Evolutionary conservation across 2,113 vertebrate species (phyloP).

Genomic region (Fulica atra): DNA sequence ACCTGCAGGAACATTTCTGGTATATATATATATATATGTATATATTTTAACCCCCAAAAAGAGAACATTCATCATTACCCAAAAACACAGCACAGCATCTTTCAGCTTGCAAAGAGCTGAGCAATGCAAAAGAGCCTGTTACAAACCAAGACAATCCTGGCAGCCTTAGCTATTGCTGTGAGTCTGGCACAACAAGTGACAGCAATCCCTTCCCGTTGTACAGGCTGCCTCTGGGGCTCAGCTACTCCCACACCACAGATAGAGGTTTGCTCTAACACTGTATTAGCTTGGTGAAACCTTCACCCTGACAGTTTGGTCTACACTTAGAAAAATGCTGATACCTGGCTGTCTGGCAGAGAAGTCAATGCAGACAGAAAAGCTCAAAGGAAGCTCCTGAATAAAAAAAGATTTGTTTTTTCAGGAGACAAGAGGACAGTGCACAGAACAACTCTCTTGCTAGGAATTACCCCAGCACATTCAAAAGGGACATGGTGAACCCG

Average conservation of each 20-base stretch:
- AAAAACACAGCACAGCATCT: not conserved
- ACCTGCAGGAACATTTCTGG: not conserved
- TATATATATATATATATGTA: no score
- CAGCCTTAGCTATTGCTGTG: not conserved
- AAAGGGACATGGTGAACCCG: not conserved
- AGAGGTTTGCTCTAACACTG: not conserved
- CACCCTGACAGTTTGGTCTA: not conserved
- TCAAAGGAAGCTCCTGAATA: rapidly evolving
- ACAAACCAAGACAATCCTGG: not conserved
- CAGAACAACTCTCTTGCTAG: not conserved
- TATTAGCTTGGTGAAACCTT: not conserved
- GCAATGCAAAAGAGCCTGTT: not conserved
- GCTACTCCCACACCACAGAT: rapidly evolving
- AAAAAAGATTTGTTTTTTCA: not conserved
- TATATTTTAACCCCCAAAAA: not conserved
- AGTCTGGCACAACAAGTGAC: not conserved
- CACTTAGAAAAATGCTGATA: rapidly evolving
- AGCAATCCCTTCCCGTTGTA: rapidly evolving
- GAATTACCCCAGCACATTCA: rapidly evolving
- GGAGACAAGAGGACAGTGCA: not conserved
- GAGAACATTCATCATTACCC: not conserved
- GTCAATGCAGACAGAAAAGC: not conserved
- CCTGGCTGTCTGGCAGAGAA: rapidly evolving
- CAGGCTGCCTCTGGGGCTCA: not conserved
- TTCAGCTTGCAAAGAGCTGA: not conserved